Conservation (phyloP, 1,140 invertebrate genomes). For the Lepeophtheirus salmonis region DNA sequence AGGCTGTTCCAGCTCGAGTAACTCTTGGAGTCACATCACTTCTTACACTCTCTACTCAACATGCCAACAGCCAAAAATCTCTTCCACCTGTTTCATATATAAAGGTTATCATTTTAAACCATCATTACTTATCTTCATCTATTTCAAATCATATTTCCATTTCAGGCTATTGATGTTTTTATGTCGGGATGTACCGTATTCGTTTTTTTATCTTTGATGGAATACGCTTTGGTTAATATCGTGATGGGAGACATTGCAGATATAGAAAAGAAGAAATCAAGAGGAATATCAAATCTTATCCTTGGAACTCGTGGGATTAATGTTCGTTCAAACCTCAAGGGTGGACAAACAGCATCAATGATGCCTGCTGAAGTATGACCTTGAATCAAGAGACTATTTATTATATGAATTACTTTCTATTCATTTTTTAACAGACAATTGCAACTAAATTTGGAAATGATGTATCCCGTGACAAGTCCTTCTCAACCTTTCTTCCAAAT, state of each 20-base stretch:
- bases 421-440: not conserved
- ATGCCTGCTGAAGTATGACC: not conserved
- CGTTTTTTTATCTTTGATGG: constrained; percentile 82
- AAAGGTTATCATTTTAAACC: constrained; percentile 23
- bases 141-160: not conserved
- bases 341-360: not conserved
- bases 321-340: not conserved
- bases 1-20: constrained; percentile 27
- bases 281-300: constrained; percentile 10
- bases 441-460: not conserved
- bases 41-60: constrained; percentile 27
- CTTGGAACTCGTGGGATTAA: constrained; percentile 4
- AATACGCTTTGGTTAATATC: constrained; percentile 76
- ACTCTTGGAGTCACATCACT: constrained; percentile 27
- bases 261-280: constrained; percentile 17
- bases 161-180: constrained; percentile 56
- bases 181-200: constrained; percentile 81
- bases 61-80: constrained; percentile 28
- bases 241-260: constrained; percentile 44
- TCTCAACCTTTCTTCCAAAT: not conserved
- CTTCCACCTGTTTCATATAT: constrained; percentile 29
- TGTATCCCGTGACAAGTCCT: not conserved
- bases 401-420: not conserved
- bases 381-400: not conserved
- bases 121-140: not conserved